Base-by-base conservation (phyloP, 64 coral and sea anemone species). In the Stichodactyla mertensii region DNA sequence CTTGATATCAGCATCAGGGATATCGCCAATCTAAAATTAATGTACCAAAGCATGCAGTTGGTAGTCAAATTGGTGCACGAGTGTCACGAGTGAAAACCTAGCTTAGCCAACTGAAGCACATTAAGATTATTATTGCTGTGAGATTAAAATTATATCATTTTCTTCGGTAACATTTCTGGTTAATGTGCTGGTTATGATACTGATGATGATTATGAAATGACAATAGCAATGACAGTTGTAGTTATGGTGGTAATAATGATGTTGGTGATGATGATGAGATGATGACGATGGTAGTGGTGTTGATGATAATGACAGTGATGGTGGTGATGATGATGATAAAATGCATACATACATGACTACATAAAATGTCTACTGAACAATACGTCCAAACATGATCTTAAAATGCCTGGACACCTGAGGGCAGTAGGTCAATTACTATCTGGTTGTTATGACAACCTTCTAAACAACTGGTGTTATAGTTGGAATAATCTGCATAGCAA, bases 1-100 rank as follows among this genome's bases (percentile, higher is more conserved):
- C 56, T 92, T 95, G 28, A 98, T 61, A 0, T 98, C 96, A 6
- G 96, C 96, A 91, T 98, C 96, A 55, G 96, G 96, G 51, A 98
- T 88, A 66, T 98, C 96, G 24, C 96, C 96, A 66, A 98, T 92
- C 96, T 98, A 24, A 51, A 57, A 92, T 82, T 14, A 82, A 51
- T 4, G 56, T 58, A 58, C 2, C 56, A 58, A 58, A 58, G 14
- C 14, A 15, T 58, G 6, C 1, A 0, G 14, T 58, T 58, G 8
- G 56, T 58, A 15, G 14, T 11, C 56, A 58, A 58, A 58, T 11
- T 58, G 14, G 9, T 58, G 56, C 56, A 58, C 6, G 8, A 58
- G 1, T 45, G 56, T 58, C 8, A 58, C 0, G 4, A 58, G 14
- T 9, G 5, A 58, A 58, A 58, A 58, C 14, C 36, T 45, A 45